These are phyloP conservation scores for Casuarius casuarius DNA, from an alignment of 2,113 vertebrate species.

Conservation along the genomic window DNA sequence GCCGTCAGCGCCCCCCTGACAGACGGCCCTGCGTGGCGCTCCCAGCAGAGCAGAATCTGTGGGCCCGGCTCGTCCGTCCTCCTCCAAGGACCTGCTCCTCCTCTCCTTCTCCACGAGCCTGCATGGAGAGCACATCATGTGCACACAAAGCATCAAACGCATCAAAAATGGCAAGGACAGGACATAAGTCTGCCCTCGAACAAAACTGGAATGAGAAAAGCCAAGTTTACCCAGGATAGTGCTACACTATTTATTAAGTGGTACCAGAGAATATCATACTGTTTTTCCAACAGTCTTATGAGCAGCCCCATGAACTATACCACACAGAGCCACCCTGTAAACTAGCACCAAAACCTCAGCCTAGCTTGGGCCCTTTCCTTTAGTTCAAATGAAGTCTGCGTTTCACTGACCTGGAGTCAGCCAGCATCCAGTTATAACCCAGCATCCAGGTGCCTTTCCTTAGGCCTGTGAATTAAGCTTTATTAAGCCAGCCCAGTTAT, in stretches of 20 bases:
- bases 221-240: no score
- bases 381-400: not conserved
- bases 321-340: not conserved
- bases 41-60: not conserved
- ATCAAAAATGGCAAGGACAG: not conserved
- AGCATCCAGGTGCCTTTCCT: not conserved
- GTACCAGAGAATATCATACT: not conserved
- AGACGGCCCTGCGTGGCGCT: not conserved
- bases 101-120: not conserved
- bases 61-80: no score
- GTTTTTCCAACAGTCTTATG: not conserved
- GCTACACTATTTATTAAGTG: not conserved
- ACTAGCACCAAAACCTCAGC: not conserved
- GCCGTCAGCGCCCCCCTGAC: not conserved
- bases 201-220: no score
- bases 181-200: not conserved
- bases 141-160: not conserved
- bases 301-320: not conserved
- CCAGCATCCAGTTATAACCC: not conserved
- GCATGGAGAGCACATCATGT: not conserved
- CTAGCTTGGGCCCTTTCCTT: no score
- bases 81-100: not conserved
- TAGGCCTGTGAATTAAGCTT: not conserved
- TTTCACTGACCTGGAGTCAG: not conserved
- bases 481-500: not conserved